A percentile compares a stretch with the other conserved stretches of the same genome.
Conservation (phyloP, 1,140 invertebrate genomes). For the Zaprionus ghesquierei region DNA sequence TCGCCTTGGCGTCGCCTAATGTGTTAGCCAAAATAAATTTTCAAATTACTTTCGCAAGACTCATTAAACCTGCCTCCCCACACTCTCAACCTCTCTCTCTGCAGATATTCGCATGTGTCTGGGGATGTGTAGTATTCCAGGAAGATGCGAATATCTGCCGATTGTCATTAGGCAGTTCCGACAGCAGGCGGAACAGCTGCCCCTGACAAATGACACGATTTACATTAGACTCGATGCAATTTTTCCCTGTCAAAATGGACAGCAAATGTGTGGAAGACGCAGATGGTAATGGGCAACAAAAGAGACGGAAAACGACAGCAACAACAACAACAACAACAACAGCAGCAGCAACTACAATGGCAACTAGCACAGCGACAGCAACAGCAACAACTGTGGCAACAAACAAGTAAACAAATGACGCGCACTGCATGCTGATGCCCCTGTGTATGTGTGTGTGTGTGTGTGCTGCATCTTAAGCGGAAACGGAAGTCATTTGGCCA, state of each 20-base stretch:
- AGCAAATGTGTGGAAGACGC: conserved; percentile 42
- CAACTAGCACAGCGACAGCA: background rate
- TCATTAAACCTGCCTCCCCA: conserved; percentile 50
- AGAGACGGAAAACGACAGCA: conserved; percentile 19
- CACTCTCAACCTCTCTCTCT: background rate
- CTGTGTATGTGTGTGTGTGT: conserved; percentile 23
- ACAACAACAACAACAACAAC: conserved; percentile 1
- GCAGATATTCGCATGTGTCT: background rate
- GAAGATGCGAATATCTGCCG: conserved; percentile 38
- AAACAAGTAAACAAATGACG: conserved; percentile 68
- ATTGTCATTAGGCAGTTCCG: conserved; percentile 64
- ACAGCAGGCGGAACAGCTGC: conserved; percentile 57
- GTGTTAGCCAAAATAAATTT: conserved; percentile 47
- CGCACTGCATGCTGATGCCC: conserved; percentile 55
- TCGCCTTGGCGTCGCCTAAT: conserved; percentile 43
- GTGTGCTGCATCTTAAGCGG: conserved; percentile 70
- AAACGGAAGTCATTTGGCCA: conserved; percentile 76
- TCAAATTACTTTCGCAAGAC: conserved; percentile 70
- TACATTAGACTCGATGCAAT: conserved; percentile 80
- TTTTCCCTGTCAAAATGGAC: conserved; percentile 77
- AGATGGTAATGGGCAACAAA: conserved; percentile 41
- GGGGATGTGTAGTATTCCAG: background rate
- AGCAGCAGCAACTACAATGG: conserved; percentile 1
- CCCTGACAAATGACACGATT: conserved; percentile 81
- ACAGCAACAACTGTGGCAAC: conserved; percentile 3